Conservation (phyloP, 2,113 vertebrate species). For the Cariama cristata region DNA sequence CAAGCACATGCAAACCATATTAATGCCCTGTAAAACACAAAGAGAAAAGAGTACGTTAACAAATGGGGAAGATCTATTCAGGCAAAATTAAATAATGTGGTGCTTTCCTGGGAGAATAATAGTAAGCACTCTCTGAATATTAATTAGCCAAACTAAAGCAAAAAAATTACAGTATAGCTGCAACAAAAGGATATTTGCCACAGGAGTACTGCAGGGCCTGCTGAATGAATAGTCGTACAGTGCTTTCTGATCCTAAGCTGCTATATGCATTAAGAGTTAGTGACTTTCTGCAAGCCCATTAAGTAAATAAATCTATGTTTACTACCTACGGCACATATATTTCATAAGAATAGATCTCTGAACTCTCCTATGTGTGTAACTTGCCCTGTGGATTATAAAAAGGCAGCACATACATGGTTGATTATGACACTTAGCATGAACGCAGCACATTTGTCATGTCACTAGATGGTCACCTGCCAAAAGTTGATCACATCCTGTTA, state of each 20-base stretch:
- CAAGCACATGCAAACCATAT: background rate
- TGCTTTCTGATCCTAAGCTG: background rate
- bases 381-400: conserved; percentile 2
- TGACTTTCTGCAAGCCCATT: background rate
- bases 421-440: conserved; percentile 33
- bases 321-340: background rate
- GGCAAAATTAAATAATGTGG: background rate
- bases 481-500: background rate
- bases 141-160: background rate
- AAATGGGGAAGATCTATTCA: background rate
- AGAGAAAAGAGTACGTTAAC: background rate
- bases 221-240: background rate
- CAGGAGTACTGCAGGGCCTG: background rate
- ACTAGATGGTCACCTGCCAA: conserved; percentile 31
- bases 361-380: background rate
- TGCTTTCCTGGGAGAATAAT: background rate
- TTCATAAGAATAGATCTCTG: background rate
- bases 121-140: background rate
- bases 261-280: background rate
- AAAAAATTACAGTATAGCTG: background rate
- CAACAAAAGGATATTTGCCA: background rate
- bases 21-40: background rate
- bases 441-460: conserved; percentile 4
- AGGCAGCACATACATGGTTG: background rate
- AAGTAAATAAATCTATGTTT: conserved; percentile 30